These are phyloP conservation scores for Muntiacus muntjak DNA, from an alignment of 2,113 vertebrate species.

Conservation along the genomic window DNA sequence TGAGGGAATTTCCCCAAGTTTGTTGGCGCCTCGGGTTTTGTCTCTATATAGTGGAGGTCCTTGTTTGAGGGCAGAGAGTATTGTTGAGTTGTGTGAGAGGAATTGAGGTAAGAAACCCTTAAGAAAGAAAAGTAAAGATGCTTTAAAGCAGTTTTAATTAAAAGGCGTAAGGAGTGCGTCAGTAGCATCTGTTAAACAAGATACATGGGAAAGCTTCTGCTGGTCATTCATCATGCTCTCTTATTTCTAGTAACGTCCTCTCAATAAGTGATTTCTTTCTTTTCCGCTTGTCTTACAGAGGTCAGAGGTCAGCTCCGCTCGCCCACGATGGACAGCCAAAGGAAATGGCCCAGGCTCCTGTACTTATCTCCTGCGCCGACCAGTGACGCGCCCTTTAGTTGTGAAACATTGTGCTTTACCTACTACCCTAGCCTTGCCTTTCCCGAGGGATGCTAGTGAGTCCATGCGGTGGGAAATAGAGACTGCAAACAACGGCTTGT, in stretches of 20 bases:
- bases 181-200: neutral
- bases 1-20: neutral
- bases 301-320: conserved; percentile 88
- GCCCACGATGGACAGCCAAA: conserved; percentile 93
- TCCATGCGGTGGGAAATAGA: conserved; percentile 81
- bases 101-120: neutral
- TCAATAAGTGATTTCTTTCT: conserved; percentile 47
- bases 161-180: neutral
- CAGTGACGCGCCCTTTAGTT: conserved; percentile 90
- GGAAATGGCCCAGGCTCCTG: conserved; percentile 93
- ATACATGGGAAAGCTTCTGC: neutral
- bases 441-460: conserved; percentile 85
- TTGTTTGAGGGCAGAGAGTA: neutral
- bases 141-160: neutral
- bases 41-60: neutral
- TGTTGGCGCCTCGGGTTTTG: neutral
- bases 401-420: conserved; percentile 88
- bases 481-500: conserved; percentile 83
- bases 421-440: conserved; percentile 87
- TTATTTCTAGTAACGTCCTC: neutral
- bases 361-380: conserved; percentile 99
- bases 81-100: neutral
- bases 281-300: conserved; percentile 86
- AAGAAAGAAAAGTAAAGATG: neutral
- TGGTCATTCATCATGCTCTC: neutral